These are phyloP conservation scores for Phorcus lineatus DNA, from an alignment of 2,888 invertebrate species.

Conservation along the genomic window DNA sequence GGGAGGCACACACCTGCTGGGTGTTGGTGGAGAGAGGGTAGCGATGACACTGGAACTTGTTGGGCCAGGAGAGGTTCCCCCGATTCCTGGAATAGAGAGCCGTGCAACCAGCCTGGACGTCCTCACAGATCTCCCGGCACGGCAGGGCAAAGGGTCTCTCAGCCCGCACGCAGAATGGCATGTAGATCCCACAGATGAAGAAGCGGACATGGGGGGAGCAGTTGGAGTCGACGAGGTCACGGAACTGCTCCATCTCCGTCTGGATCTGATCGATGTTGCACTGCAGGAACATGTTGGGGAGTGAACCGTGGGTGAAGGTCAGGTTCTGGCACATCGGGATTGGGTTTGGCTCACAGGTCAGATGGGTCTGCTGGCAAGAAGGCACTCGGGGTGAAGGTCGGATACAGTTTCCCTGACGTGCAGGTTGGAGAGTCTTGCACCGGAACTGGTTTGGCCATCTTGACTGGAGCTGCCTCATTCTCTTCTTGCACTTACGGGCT, in stretches of 20 bases:
- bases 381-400: neutral
- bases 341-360: constrained; percentile 48
- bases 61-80: constrained; percentile 58
- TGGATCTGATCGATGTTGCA: constrained; percentile 39
- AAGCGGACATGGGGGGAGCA: constrained; percentile 48
- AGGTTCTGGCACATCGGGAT: constrained; percentile 51
- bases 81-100: constrained; percentile 40
- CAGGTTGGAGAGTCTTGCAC: constrained; percentile 20
- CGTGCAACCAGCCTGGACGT: constrained; percentile 48
- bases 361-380: constrained; percentile 24
- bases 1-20: constrained; percentile 48
- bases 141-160: constrained; percentile 48
- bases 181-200: constrained; percentile 55
- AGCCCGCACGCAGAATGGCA: constrained; percentile 47
- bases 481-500: constrained; percentile 41
- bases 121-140: constrained; percentile 56
- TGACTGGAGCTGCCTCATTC: constrained; percentile 38
- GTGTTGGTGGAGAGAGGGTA: constrained; percentile 41
- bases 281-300: constrained; percentile 64
- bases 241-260: constrained; percentile 49
- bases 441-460: constrained; percentile 48
- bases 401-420: constrained; percentile 25
- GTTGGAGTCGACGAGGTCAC: constrained; percentile 38
- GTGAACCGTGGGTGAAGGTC: constrained; percentile 45
- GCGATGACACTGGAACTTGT: constrained; percentile 65